Conservation (phyloP, 2,888 invertebrate species). For the Mycogona germanica region DNA sequence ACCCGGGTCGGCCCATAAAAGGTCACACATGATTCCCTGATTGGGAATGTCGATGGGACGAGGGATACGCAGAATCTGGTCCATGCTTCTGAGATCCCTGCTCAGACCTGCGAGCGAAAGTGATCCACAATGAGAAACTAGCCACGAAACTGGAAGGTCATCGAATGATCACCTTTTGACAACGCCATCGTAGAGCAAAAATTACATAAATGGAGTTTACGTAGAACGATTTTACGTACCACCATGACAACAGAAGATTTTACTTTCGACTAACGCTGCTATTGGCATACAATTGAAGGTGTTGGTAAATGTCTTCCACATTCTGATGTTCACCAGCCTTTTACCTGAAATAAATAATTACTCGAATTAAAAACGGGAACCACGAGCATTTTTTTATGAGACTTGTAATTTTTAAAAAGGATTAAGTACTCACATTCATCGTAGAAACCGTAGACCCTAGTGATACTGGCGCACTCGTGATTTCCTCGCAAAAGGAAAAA, state of each 20-base stretch:
- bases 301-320: slow-evolving; percentile 3
- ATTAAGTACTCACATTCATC: not conserved
- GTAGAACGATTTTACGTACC: not conserved
- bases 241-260: slow-evolving; percentile 7
- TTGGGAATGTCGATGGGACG: slow-evolving; percentile 3
- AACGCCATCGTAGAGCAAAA: not conserved
- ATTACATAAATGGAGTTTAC: not conserved
- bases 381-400: not conserved
- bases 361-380: not conserved
- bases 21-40: not conserved
- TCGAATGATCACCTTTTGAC: not conserved
- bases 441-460: not conserved
- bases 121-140: not conserved
- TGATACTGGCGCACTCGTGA: slow-evolving; percentile 1
- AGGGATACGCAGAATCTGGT: slow-evolving; percentile 1
- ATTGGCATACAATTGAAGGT: not conserved
- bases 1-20: slow-evolving; percentile 9
- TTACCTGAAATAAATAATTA: not conserved
- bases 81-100: not conserved
- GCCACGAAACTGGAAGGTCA: not conserved
- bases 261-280: not conserved
- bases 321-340: not conserved
- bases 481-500: slow-evolving; percentile 8
- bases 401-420: not conserved
- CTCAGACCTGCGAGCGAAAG: not conserved